These are phyloP conservation scores for Antidorcas marsupialis DNA, from an alignment of 2,113 vertebrate species.

Conservation along the genomic window DNA sequence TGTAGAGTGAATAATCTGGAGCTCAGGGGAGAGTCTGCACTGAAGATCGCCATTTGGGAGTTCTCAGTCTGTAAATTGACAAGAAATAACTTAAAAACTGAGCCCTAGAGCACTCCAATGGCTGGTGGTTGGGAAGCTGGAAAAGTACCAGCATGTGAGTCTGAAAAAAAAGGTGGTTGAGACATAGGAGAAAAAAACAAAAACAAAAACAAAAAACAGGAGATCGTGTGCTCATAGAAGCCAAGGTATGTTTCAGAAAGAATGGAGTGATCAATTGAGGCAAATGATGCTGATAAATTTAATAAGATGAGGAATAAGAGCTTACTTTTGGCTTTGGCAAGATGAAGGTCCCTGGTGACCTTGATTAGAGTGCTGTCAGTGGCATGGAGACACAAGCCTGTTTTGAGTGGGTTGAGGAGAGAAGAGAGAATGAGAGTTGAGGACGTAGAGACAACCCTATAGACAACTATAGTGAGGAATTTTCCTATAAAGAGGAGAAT, in stretches of 20 bases:
- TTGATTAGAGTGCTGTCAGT: not conserved
- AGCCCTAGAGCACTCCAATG: not conserved
- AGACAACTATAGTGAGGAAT: not conserved
- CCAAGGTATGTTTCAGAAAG: conserved; percentile 21
- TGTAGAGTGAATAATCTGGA: not conserved
- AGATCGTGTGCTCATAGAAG: not conserved
- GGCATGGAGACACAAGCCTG: not conserved
- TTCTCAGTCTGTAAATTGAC: not conserved
- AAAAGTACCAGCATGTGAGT: not conserved
- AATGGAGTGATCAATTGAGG: not conserved
- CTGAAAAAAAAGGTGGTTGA: conserved; percentile 6
- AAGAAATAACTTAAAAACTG: not conserved
- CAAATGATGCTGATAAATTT: not conserved
- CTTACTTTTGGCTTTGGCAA: conserved; percentile 17
- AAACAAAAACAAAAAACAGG: not conserved
- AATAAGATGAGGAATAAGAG: not conserved
- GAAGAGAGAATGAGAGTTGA: not conserved
- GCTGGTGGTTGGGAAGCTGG: not conserved
- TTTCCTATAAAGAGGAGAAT: conserved; percentile 1
- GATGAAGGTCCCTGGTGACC: not conserved
- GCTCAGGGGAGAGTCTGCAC: not conserved
- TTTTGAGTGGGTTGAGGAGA: not conserved
- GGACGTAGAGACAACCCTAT: not conserved
- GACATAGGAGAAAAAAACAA: not conserved
- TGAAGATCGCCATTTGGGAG: not conserved